Conservation (phyloP, 2,113 vertebrate species). For the Azemiops feae region DNA sequence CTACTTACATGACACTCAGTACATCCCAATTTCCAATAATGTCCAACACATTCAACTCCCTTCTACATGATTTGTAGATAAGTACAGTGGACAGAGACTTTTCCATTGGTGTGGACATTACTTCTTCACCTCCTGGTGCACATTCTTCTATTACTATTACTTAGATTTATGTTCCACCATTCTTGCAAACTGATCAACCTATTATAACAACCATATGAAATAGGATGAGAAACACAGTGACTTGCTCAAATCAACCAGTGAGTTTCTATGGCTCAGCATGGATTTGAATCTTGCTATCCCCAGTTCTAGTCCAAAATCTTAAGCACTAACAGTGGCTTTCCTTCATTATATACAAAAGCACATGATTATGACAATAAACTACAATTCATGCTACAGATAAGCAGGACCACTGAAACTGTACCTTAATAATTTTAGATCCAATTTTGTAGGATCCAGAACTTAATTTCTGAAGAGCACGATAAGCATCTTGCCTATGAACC, state of each 20-base stretch:
- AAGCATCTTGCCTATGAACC: slow-evolving; percentile 96
- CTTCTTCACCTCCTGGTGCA: not conserved
- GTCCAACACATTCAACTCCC: not conserved
- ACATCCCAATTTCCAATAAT: not conserved
- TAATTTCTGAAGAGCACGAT: slow-evolving; percentile 93
- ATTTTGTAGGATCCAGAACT: slow-evolving; percentile 96
- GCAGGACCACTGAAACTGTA: slow-evolving; percentile 47
- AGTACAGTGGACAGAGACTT: not conserved
- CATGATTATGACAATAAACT: not conserved
- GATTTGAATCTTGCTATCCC: not conserved
- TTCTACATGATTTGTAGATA: not conserved
- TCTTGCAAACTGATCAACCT: not conserved
- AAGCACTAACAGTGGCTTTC: not conserved
- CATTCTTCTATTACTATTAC: not conserved
- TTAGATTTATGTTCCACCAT: not conserved
- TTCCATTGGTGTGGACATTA: not conserved
- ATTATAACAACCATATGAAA: not conserved
- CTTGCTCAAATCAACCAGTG: not conserved
- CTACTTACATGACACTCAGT: not conserved
- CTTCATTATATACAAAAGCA: not conserved
- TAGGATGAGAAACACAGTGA: not conserved
- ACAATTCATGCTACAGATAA: not conserved
- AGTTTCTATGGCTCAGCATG: not conserved
- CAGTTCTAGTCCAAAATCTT: not conserved
- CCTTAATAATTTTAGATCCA: slow-evolving; percentile 98